Conservation (phyloP, 2,113 vertebrate genomes). For the Grantiella picta region DNA sequence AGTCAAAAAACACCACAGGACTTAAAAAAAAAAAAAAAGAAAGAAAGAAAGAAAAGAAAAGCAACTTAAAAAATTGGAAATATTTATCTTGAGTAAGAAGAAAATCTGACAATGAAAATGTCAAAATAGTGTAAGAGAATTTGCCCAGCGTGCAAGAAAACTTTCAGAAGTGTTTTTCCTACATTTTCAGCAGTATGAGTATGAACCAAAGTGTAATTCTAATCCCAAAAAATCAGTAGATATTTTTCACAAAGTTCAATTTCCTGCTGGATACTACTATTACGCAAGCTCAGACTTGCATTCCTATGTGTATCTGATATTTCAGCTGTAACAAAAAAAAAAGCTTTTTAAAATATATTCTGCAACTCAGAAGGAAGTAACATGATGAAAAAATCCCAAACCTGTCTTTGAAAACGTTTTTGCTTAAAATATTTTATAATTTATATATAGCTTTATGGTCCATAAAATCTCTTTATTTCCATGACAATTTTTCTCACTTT, state of each 20-base stretch:
- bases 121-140: background rate
- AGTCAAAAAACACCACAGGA: background rate
- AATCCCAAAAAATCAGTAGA: background rate
- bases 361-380: background rate
- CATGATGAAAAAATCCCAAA: background rate
- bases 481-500: background rate
- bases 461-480: background rate
- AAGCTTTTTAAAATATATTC: background rate
- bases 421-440: background rate
- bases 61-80: background rate
- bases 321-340: background rate
- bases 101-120: background rate
- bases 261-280: background rate
- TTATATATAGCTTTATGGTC: background rate
- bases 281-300: background rate
- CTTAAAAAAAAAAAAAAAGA: background rate
- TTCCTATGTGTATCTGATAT: background rate
- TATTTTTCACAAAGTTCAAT: background rate
- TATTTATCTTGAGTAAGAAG: background rate
- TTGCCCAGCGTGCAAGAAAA: background rate
- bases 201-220: background rate
- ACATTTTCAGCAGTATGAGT: too few species aligned
- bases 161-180: too few species aligned
- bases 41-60: background rate
- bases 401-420: background rate